Evolutionary conservation across 2,888 invertebrate species (phyloP).

Genomic region (Netelia melanura): DNA sequence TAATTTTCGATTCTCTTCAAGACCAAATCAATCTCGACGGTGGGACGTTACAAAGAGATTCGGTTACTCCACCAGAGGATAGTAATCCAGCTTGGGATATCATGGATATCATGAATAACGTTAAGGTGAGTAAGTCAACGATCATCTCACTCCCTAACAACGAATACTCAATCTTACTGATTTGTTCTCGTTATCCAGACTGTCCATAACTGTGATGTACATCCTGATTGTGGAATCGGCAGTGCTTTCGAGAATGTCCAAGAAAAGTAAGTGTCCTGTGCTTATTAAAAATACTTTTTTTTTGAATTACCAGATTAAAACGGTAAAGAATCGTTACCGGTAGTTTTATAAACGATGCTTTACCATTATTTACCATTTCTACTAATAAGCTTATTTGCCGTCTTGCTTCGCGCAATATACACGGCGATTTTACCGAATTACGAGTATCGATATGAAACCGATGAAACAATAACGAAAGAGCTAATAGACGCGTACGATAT

Average conservation of each 20-base stretch:
- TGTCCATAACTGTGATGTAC: slow-evolving; percentile 86
- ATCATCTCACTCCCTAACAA: slow-evolving; percentile 23
- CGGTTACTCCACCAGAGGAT: slow-evolving; percentile 81
- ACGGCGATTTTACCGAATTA: slow-evolving; percentile 21
- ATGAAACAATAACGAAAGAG: slow-evolving; percentile 1
- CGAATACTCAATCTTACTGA: slow-evolving; percentile 8
- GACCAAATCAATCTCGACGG: slow-evolving; percentile 83
- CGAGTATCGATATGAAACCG: slow-evolving; percentile 2
- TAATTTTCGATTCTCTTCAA: slow-evolving; percentile 63
- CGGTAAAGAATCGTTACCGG: slow-evolving; percentile 27
- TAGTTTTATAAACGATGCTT: slow-evolving; percentile 25
- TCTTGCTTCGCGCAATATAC: slow-evolving; percentile 9
- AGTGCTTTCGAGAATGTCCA: slow-evolving; percentile 86
- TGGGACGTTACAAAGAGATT: slow-evolving; percentile 82
- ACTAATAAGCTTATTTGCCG: slow-evolving; percentile 12
- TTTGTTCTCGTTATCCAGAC: slow-evolving; percentile 74
- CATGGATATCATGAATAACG: slow-evolving; percentile 90
- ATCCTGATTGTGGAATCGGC: slow-evolving; percentile 86
- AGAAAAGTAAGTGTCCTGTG: slow-evolving; percentile 81
- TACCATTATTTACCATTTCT: slow-evolving; percentile 17
- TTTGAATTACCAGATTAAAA: slow-evolving; percentile 32
- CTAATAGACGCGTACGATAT: slow-evolving; percentile 1
- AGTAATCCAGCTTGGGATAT: slow-evolving; percentile 89
- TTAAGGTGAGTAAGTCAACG: slow-evolving; percentile 84
- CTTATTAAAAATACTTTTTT: slow-evolving; percentile 1